Base-by-base conservation (phyloP, 2,113 vertebrate species). In the Agelaius tricolor region DNA sequence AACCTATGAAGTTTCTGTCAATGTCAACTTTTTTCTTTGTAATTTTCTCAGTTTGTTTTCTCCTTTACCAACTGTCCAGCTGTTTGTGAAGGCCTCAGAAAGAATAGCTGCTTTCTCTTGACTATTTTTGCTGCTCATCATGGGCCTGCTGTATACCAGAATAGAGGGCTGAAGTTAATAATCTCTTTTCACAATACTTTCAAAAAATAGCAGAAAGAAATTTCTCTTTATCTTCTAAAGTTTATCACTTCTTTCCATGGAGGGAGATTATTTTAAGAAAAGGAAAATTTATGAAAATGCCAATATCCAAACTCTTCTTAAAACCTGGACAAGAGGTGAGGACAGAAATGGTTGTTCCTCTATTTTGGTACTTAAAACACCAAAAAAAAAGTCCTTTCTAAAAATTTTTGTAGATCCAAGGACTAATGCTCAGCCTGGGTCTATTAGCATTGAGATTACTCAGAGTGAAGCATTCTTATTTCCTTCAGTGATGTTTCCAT, bases 21-120 rank as follows among this genome's bases (percentile, higher is more conserved):
- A 59, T 37, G 31, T 63, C 47, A 95, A 5, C 57, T 81, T 87
- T 54, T 22, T 55, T 74, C 83, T 93, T 71, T 68, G 39, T 18
- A 77, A 94, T 96, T 93, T 90, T 96, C 93, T 93, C 90, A 24
- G 75, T 43, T 86, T 85, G 92, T 77, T 94, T 90, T 90, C 76
- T 94, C 82, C 66, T 94, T 51, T 92, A 46, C 30, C 13, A 55
- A 57, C 37, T 83, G 19, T 43, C 85, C 44, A 88, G 72, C 37
- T 86, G 65, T 54, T 93, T 84, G 52, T 72, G 68, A 85, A 71
- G 61, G 59, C 31, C 43, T 88, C 52, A 84, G 28, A 91, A 90
- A 62, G n/a, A 90, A 90, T 24, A 88, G 47, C 57, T 95, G 59
- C 57, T 84, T 86, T 80, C 71, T 80, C 31, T 33, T 35, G 33